Conservation (phyloP, 92 coral and sea anemone species). For the Isaurus tuberculatus region DNA sequence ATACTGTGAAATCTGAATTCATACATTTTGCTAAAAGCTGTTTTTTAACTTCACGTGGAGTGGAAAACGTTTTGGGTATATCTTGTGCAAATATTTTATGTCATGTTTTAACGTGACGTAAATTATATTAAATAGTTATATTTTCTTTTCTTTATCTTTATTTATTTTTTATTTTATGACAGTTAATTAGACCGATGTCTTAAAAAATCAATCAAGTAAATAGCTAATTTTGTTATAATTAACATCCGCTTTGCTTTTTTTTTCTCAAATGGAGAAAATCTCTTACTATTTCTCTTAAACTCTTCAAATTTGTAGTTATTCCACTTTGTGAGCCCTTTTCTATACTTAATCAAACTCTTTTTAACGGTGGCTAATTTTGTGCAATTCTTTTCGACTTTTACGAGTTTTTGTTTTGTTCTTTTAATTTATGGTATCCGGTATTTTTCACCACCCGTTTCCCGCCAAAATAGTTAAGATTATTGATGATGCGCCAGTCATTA, state of each 20-base stretch:
- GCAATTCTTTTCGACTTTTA: background rate
- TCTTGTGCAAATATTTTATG: conserved; percentile 10
- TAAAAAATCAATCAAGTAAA: too few relatives aligned
- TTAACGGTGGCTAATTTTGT: background rate
- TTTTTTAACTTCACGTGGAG: conserved; percentile 8
- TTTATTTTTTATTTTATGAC: too few relatives aligned
- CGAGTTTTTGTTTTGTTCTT: background rate
- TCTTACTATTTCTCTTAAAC: background rate
- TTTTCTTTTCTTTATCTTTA: too few relatives aligned
- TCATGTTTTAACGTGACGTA: too few relatives aligned
- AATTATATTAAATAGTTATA: too few relatives aligned
- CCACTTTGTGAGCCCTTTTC: background rate
- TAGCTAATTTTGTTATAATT: too few relatives aligned
- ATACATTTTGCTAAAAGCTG: background rate
- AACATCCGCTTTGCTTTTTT: background rate
- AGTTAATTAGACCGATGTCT: too few relatives aligned
- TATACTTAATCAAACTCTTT: background rate
- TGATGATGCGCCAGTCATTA: too few relatives aligned
- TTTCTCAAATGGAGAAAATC: background rate
- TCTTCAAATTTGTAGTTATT: background rate
- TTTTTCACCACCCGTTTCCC: background rate
- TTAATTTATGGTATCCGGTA: background rate
- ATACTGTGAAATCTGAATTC: background rate
- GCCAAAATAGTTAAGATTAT: background rate
- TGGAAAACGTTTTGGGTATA: background rate